A percentile compares a stretch with the other conserved stretches of the same genome.
phyloP scores from a whole-genome alignment of 2,113 vertebrate species.

The Phylloscopus trochilus region DNA sequence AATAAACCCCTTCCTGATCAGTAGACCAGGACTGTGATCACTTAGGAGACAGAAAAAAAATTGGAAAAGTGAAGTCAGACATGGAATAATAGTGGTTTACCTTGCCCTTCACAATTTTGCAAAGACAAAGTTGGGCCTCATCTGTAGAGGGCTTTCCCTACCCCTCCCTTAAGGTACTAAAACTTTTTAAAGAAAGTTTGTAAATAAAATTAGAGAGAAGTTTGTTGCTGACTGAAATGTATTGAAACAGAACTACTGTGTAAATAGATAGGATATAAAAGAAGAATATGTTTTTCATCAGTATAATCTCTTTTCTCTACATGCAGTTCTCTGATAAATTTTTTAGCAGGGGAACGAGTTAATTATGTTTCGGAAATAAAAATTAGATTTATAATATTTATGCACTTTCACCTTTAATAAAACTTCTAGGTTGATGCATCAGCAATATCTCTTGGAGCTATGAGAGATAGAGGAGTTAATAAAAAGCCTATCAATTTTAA shows the following conservation, averaged over 20 bases:
- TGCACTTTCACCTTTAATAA: slow-evolving; percentile 20
- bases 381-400: slow-evolving; percentile 12
- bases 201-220: too few species aligned
- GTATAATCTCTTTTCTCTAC: not conserved
- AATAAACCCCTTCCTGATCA: not conserved
- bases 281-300: not conserved
- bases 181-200: not conserved
- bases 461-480: slow-evolving; percentile 28
- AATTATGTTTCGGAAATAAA: slow-evolving; percentile 38
- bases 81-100: not conserved
- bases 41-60: not conserved
- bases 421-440: not conserved
- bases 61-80: not conserved
- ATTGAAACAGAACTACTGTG: not conserved
- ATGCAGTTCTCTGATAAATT: not conserved
- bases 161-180: not conserved
- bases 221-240: not conserved
- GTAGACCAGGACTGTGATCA: not conserved
- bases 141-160: not conserved
- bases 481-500: slow-evolving; percentile 47
- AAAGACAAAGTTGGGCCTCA: not conserved
- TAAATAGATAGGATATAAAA: not conserved
- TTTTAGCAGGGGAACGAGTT: not conserved
- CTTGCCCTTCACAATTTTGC: not conserved
- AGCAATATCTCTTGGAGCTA: not conserved